Evolutionary conservation across 2,888 invertebrate genomes (phyloP).

Genomic region (Magallana nippona): DNA sequence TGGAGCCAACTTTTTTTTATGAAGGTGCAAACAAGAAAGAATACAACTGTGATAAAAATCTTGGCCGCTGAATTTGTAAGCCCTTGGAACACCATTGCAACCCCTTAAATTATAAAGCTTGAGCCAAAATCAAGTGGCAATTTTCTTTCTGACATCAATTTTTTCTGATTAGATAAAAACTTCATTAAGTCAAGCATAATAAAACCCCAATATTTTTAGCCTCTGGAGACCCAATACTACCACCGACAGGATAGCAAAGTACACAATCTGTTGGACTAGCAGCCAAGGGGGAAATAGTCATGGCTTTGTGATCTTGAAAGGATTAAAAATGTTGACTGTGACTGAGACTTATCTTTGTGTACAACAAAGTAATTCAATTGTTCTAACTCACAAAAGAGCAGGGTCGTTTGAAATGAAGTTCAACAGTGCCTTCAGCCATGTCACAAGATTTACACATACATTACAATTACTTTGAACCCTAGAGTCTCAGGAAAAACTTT

Average conservation of each 20-base stretch:
- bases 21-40: neutral
- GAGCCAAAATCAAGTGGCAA: neutral
- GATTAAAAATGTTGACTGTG: neutral
- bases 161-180: too few relatives aligned
- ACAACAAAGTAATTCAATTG: constrained; percentile 1
- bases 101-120: neutral
- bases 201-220: too few relatives aligned
- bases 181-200: too few relatives aligned
- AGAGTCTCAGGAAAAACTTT: neutral
- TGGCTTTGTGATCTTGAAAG: too few relatives aligned
- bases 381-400: constrained; percentile 7
- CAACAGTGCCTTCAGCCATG: constrained; percentile 13
- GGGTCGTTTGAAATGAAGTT: neutral
- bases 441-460: constrained; percentile 24
- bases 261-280: too few relatives aligned
- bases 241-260: too few relatives aligned
- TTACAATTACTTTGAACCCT: neutral
- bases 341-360: neutral
- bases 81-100: neutral
- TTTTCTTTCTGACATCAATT: too few relatives aligned
- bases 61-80: constrained; percentile 2
- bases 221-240: too few relatives aligned
- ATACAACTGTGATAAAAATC: neutral
- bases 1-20: too few relatives aligned
- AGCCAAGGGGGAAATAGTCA: too few relatives aligned